These are phyloP conservation scores for Progne subis DNA, from an alignment of 2,113 vertebrate species.

Conservation along the genomic window DNA sequence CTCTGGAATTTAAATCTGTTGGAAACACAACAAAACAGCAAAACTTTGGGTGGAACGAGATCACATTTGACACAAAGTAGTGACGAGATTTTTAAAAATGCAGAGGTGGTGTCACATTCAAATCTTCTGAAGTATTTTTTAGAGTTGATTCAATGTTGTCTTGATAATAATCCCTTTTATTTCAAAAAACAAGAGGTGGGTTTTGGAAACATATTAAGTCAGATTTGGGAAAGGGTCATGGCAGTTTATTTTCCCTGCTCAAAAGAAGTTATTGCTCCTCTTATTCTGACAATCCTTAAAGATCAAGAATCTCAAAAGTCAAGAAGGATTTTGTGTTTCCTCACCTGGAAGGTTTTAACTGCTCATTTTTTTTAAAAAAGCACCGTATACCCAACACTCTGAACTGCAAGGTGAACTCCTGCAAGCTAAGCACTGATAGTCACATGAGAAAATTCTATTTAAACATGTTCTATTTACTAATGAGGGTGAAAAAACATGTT, in stretches of 20 bases:
- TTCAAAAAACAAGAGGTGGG: not conserved
- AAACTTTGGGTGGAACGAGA: not conserved
- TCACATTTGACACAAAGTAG: not conserved
- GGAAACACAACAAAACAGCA: not conserved
- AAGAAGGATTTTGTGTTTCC: not conserved
- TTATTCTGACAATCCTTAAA: not conserved
- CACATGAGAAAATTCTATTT: not conserved
- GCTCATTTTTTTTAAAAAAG: not conserved
- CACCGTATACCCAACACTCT: not conserved
- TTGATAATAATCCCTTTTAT: not conserved
- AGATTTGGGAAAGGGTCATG: not conserved
- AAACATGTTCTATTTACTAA: not conserved
- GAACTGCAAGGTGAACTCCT: not conserved
- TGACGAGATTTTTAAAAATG: accelerated
- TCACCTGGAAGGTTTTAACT: not conserved
- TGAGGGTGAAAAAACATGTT: not conserved
- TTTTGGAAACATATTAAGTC: not conserved
- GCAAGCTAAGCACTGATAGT: not conserved
- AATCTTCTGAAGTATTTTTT: not conserved
- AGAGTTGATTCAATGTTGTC: not conserved
- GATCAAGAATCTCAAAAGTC: not conserved
- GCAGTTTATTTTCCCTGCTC: not conserved
- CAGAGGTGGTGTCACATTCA: not conserved
- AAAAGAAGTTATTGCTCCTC: not conserved
- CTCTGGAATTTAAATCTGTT: slow-evolving; percentile 87